Evolutionary conservation across 2,113 vertebrate species (phyloP).

Genomic region (Gulo gulo): DNA sequence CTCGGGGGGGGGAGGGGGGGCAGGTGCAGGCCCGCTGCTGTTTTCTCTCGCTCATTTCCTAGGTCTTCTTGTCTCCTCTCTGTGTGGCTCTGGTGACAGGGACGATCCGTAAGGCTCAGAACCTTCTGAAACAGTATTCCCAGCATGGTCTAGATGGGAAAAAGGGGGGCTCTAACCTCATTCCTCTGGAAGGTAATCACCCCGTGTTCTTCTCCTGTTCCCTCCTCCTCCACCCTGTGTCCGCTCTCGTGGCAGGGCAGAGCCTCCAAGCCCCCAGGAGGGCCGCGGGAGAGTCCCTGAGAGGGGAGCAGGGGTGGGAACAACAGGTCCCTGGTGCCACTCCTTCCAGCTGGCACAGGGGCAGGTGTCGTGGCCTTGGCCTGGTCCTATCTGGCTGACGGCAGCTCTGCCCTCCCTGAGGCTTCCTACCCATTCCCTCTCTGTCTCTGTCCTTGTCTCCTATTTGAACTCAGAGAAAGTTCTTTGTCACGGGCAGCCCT

Average conservation of each 20-base stretch:
- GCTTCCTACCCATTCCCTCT: slow-evolving; percentile 42
- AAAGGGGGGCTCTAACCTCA: slow-evolving; percentile 99
- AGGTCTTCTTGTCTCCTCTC: slow-evolving; percentile 89
- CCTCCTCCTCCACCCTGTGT: slow-evolving; percentile 75
- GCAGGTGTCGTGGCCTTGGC: not conserved
- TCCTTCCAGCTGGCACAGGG: not conserved
- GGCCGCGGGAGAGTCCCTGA: not conserved
- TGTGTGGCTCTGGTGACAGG: slow-evolving; percentile 94
- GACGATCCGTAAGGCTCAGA: slow-evolving; percentile 99
- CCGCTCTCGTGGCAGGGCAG: slow-evolving; percentile 70
- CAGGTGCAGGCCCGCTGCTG: slow-evolving; percentile 87
- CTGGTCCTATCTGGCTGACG: slow-evolving; percentile 72
- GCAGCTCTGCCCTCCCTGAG: slow-evolving; percentile 79
- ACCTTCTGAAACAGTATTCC: slow-evolving; percentile 99
- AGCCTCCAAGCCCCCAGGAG: slow-evolving; percentile 75
- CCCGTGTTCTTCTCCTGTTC: slow-evolving; percentile 69
- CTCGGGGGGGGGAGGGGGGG: not conserved
- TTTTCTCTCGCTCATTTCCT: slow-evolving; percentile 89
- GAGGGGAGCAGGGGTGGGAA: slow-evolving; percentile 30
- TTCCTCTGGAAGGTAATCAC: slow-evolving; percentile 98
- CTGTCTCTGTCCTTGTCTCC: slow-evolving; percentile 72
- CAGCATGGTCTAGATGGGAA: slow-evolving; percentile 99
- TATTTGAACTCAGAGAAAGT: slow-evolving; percentile 43
- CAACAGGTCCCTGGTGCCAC: not conserved
- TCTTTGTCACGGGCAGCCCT: slow-evolving; percentile 62